Evolutionary conservation across 2,113 vertebrate genomes (phyloP), one percentile per base, ranked within the genome.

Genomic region (Thermophis baileyi): DNA sequence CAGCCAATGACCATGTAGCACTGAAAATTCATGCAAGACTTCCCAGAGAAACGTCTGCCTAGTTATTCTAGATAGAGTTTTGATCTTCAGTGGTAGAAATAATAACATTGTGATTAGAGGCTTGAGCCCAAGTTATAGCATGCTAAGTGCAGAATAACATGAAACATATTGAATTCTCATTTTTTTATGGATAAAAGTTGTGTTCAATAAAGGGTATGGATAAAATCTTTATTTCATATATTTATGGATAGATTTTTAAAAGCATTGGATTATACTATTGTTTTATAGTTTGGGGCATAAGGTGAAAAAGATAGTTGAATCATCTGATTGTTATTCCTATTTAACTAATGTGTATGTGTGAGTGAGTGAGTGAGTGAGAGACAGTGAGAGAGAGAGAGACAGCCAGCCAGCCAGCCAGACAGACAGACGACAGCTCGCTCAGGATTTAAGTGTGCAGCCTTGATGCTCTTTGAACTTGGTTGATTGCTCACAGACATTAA

Each of bases 151-250:
- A 51, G 30, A 74, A 24, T 51, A 90, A 69, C 63, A 57, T 27
- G 2, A 74, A 74, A 35, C 35, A 47, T 50, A 25, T 20, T 90
- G 6, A 63, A 18, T 49, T 89, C 27, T 89, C 18, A 7, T 94
- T 93, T 60, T 93, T 88, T 85, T 60, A 85, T 60, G 16, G 90
- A 86, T 25, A 95, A 94, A 88, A 74, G 51, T 85, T 44, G 53
- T 35, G 25, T 55, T 55, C 22, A 55, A 94, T 0, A 10, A 94
- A 85, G 63, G 49, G 94, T 91, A 89, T 94, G 89, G 94, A 91
- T 90, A 25, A 74, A 95, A 47, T 89, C 7, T 96, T 94, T 94
- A 93, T 47, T 96, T 94, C 91, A 96, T 97, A 92, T 96, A 94
- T 90, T 94, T 92, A 93, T 93, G 74, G 87, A 91, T 89, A 91